Conservation (phyloP, 2,797 vertebrate genomes). For the Cygnus olor region DNA sequence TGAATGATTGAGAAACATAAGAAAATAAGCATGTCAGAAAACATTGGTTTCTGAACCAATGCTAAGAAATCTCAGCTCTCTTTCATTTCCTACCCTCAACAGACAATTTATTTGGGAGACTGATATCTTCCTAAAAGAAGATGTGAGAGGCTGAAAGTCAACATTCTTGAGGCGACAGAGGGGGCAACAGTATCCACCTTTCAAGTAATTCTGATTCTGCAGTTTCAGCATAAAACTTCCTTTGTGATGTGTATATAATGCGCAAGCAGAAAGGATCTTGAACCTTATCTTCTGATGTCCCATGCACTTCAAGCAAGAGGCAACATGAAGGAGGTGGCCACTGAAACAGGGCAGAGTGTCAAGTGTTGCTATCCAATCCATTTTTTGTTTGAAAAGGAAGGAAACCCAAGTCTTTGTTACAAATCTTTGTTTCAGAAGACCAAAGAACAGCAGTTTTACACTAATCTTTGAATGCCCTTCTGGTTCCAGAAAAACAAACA, state of each 20-base stretch:
- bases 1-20: no score
- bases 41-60: not conserved
- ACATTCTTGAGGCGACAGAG: not conserved
- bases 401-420: not conserved
- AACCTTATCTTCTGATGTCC: not conserved
- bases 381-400: not conserved
- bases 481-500: not conserved
- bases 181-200: not conserved
- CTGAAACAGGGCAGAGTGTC: not conserved
- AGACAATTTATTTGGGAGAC: not conserved
- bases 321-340: not conserved
- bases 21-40: not conserved
- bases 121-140: not conserved
- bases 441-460: not conserved
- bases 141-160: not conserved
- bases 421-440: not conserved
- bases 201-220: not conserved
- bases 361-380: not conserved
- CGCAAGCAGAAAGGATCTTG: not conserved
- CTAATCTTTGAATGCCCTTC: not conserved
- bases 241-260: not conserved
- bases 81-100: not conserved
- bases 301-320: not conserved
- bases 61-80: not conserved
- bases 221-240: not conserved